These are phyloP conservation scores for Saxicola maurus DNA, from an alignment of 2,797 vertebrate species.

Conservation along the genomic window DNA sequence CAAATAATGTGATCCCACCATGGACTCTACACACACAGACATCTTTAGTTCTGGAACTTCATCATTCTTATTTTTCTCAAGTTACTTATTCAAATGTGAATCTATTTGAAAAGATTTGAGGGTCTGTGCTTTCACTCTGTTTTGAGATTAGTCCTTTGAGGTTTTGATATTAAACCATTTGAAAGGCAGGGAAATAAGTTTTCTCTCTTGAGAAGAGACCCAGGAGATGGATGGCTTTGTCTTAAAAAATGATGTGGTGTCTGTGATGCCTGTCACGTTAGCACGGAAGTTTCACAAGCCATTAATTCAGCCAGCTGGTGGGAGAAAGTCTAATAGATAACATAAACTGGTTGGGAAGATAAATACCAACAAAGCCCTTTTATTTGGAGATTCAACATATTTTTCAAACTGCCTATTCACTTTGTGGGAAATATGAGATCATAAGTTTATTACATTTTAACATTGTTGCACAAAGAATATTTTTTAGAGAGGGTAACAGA, in stretches of 20 bases:
- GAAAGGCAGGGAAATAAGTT: background rate
- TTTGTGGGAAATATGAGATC: background rate
- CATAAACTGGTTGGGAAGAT: background rate
- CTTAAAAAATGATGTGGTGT: background rate
- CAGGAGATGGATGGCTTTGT: background rate
- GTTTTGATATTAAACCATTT: background rate
- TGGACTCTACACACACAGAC: background rate
- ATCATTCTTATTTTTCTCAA: background rate
- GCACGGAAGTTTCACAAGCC: constrained; percentile 22
- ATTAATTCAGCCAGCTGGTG: constrained; percentile 49
- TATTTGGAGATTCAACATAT: background rate
- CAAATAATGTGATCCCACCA: background rate
- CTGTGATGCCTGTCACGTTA: background rate
- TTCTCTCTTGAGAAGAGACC: background rate
- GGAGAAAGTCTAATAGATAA: background rate
- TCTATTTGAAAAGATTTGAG: background rate
- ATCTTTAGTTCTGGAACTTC: background rate
- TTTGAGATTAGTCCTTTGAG: background rate
- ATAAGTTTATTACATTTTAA: background rate
- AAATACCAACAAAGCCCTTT: background rate
- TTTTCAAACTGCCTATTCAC: background rate
- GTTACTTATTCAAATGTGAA: background rate
- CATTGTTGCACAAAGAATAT: background rate
- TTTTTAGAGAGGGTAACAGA: background rate
- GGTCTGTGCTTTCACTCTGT: background rate